Percentiles rank a stretch among this genome's conserved stretches.
Evolutionary conservation across 2,113 vertebrate species (phyloP).

Genomic region (Baryphthengus martii): DNA sequence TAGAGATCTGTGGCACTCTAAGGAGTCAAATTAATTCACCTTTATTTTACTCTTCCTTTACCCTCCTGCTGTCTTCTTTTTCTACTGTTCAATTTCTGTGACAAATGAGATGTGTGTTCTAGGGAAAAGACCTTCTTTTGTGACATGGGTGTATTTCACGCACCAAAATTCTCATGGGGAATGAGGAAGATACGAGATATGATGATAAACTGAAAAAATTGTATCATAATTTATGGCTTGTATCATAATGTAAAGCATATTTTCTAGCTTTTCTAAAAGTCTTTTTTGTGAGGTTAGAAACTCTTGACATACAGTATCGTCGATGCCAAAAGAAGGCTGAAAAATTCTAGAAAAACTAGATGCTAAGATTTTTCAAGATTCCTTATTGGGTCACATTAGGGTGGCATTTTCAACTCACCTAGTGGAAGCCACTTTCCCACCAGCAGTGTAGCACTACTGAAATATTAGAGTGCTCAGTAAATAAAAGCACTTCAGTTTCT

Average conservation of each 20-base stretch:
- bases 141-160: not conserved
- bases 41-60: not conserved
- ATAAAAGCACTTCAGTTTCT: not conserved
- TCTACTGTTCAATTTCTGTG: not conserved
- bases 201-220: not conserved
- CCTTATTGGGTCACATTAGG: not conserved
- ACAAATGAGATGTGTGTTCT: not conserved
- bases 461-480: not conserved
- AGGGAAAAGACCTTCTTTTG: not conserved
- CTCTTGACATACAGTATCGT: not conserved
- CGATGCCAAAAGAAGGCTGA: not conserved
- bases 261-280: not conserved
- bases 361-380: not conserved
- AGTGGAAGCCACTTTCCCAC: not conserved
- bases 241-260: not conserved
- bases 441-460: not conserved
- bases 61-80: not conserved
- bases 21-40: not conserved
- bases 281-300: not conserved
- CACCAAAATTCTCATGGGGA: not conserved
- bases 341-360: too few species aligned
- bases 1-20: not conserved
- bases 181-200: fast-evolving
- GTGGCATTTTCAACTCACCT: not conserved
- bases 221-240: not conserved